Percentiles rank a stretch among this genome's conserved stretches.
These are phyloP conservation scores for Drosophila algonquin DNA, from an alignment of 2,888 invertebrate species.

Conservation along the genomic window DNA sequence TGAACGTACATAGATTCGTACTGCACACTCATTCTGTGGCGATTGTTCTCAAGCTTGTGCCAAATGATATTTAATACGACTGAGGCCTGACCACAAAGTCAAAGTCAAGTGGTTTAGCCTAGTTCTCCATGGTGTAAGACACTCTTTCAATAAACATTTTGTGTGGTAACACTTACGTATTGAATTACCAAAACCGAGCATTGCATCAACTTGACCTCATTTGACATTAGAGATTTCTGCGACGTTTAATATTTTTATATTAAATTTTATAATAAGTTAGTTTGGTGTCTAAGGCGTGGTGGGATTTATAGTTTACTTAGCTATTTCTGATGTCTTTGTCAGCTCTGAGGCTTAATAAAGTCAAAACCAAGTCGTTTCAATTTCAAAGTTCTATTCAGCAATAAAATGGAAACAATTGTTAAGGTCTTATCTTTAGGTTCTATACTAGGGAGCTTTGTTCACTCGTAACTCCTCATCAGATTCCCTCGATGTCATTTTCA, in stretches of 20 bases:
- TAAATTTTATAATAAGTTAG: not conserved
- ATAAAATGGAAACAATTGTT: too few relatives aligned
- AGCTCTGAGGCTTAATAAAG: conserved; percentile 6
- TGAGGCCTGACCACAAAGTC: conserved; percentile 52
- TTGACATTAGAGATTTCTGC: conserved; percentile 18
- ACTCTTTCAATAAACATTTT: conserved; percentile 18
- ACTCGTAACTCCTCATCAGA: too few relatives aligned
- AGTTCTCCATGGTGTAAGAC: conserved; percentile 37
- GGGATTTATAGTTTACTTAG: not conserved
- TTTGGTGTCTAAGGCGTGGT: not conserved
- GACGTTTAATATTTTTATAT: conserved; percentile 18
- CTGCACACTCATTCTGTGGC: not conserved
- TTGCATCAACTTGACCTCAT: conserved; percentile 29
- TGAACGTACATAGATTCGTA: not conserved
- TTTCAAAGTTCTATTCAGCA: too few relatives aligned
- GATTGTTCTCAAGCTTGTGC: not conserved
- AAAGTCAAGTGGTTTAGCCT: conserved; percentile 63
- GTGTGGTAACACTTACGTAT: conserved; percentile 20
- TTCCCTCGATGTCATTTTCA: too few relatives aligned
- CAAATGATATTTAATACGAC: conserved; percentile 8
- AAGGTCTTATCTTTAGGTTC: too few relatives aligned
- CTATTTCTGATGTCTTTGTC: conserved; percentile 25
- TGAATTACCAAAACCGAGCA: conserved; percentile 32
- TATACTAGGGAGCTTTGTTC: too few relatives aligned
- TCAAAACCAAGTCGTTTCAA: too few relatives aligned